Evolutionary conservation across 2,888 invertebrate species (phyloP).

Genomic region (Isoperla grammatica): DNA sequence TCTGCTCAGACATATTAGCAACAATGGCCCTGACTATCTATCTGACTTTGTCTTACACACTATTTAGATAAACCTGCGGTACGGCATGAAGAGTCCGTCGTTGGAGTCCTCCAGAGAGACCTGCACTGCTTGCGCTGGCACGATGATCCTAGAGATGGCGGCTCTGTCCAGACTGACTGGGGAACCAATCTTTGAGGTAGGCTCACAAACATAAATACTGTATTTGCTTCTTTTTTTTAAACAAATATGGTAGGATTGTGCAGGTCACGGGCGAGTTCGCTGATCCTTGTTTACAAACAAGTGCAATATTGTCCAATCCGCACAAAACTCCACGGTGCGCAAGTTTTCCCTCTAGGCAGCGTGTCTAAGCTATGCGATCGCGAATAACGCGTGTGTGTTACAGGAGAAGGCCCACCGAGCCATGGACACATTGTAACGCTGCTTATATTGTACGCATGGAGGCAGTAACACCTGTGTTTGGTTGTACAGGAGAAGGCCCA

Average conservation of each 20-base stretch:
- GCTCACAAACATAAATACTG: no score
- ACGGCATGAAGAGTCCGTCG: conserved; percentile 73
- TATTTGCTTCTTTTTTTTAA: conserved; percentile 14
- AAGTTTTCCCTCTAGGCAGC: no score
- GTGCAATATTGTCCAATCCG: no score
- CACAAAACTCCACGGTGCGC: background rate
- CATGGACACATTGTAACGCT: no score
- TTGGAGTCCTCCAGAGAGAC: conserved; percentile 78
- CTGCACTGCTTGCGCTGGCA: conserved; percentile 97
- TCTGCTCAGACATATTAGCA: no score
- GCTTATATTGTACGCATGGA: no score
- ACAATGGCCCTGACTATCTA: no score
- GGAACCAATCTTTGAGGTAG: conserved; percentile 79
- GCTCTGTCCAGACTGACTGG: conserved; percentile 90
- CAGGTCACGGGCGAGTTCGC: background rate
- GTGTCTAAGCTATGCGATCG: no score
- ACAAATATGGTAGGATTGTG: background rate
- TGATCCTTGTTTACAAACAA: no score
- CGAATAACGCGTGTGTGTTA: no score
- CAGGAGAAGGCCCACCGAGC: conserved; percentile 87
- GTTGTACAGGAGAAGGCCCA: conserved; percentile 72
- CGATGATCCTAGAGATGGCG: conserved; percentile 96
- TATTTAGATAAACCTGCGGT: conserved; percentile 67
- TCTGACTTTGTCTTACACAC: no score
- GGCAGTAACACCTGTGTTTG: no score